Conservation (phyloP, 2,797 vertebrate genomes). For the Chaetodon trifasciatus region DNA sequence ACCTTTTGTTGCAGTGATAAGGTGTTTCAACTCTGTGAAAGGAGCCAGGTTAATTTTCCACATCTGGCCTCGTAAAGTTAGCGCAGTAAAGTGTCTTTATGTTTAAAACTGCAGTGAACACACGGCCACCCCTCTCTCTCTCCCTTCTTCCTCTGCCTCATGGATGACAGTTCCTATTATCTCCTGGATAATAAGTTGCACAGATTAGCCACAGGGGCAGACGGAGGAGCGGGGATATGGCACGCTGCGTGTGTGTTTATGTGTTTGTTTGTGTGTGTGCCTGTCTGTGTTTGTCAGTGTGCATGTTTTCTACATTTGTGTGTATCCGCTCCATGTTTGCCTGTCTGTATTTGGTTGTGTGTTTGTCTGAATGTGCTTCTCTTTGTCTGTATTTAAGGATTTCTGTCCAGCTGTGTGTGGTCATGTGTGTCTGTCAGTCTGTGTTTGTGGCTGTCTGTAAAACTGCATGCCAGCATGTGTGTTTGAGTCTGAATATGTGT, state of each 20-base stretch:
- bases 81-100: conserved; percentile 38
- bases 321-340: conserved; percentile 35
- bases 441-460: conserved; percentile 4
- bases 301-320: conserved; percentile 13
- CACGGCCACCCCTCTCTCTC: conserved; percentile 2
- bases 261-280: conserved; percentile 31
- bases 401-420: conserved; percentile 41
- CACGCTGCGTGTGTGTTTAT: conserved; percentile 22
- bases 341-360: conserved; percentile 31
- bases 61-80: conserved; percentile 60
- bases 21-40: conserved; percentile 42
- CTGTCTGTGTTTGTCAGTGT: conserved; percentile 4
- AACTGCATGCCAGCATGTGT: conserved; percentile 2
- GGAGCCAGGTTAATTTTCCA: conserved; percentile 31
- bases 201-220: conserved; percentile 65
- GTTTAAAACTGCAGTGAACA: conserved; percentile 61
- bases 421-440: conserved; percentile 21
- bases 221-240: conserved; percentile 44
- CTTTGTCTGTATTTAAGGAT: conserved; percentile 47
- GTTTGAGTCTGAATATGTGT: not conserved
- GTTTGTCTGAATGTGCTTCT: conserved; percentile 18
- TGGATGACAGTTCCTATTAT: conserved; percentile 75
- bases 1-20: conserved; percentile 50
- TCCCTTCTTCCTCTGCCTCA: conserved; percentile 48
- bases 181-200: conserved; percentile 71